Percentiles rank a stretch among this genome's conserved stretches.
phyloP scores from a whole-genome alignment of 2,888 invertebrate species.

The Orchesellides sinensis region DNA sequence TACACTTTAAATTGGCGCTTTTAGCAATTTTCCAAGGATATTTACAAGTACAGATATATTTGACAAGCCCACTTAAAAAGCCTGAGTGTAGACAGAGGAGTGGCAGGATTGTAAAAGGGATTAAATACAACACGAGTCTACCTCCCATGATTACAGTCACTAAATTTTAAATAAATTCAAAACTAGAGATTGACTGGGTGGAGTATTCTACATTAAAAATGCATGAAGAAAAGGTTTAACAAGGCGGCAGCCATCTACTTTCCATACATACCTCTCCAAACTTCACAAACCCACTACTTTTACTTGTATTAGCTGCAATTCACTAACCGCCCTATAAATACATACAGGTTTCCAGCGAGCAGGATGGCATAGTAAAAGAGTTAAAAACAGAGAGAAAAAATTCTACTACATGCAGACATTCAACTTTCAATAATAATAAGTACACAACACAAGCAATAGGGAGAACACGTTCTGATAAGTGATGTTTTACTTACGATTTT shows the following conservation, averaged over 20 bases:
- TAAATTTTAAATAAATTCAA: slow-evolving; percentile 69
- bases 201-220: slow-evolving; percentile 64
- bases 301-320: neutral
- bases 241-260: slow-evolving; percentile 2
- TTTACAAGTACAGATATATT: slow-evolving; percentile 20
- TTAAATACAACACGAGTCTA: slow-evolving; percentile 20
- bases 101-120: slow-evolving; percentile 60
- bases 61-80: slow-evolving; percentile 64
- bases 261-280: neutral
- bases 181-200: slow-evolving; percentile 65
- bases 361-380: neutral
- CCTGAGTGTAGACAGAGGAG: slow-evolving; percentile 61
- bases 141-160: slow-evolving; percentile 66
- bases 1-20: slow-evolving; percentile 56
- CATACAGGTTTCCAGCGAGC: neutral
- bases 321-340: neutral
- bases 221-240: slow-evolving; percentile 45
- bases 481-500: slow-evolving; percentile 53
- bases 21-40: slow-evolving; percentile 31
- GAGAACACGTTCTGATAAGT: slow-evolving; percentile 8
- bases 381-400: slow-evolving; percentile 10
- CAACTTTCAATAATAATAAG: slow-evolving; percentile 57
- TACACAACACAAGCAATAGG: slow-evolving; percentile 28
- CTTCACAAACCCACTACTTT: neutral
- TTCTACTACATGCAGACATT: neutral